A percentile compares a stretch with the other conserved stretches of the same genome.
Evolutionary conservation across 2,113 vertebrate genomes (phyloP).

Genomic region (Panthera uncia): DNA sequence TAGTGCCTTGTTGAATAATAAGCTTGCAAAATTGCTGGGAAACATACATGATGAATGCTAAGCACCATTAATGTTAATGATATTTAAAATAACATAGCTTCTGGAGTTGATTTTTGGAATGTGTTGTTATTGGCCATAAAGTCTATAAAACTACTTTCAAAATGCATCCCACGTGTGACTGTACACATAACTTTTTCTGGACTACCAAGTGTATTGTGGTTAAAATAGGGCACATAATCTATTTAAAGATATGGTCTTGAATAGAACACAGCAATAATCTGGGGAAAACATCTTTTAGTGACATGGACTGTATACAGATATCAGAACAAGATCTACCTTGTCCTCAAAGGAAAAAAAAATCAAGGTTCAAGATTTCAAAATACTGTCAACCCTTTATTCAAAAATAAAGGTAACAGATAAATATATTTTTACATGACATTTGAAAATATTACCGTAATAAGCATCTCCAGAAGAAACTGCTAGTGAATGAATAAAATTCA

Average conservation of each 20-base stretch:
- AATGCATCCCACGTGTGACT: background rate
- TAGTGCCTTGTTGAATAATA: background rate
- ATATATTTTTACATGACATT: background rate
- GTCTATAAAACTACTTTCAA: background rate
- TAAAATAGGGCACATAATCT: background rate
- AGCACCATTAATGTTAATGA: background rate
- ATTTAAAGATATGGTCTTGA: background rate
- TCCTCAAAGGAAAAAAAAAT: background rate
- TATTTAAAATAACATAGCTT: background rate
- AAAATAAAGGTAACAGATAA: background rate
- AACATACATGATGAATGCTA: background rate
- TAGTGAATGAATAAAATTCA: background rate
- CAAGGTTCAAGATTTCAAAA: background rate
- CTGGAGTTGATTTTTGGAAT: background rate
- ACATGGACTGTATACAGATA: background rate
- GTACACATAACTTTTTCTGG: background rate
- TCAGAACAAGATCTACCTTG: background rate
- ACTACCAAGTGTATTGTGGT: background rate
- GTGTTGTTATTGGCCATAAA: background rate
- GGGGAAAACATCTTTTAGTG: background rate
- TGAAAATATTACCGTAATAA: background rate
- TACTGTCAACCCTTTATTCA: background rate
- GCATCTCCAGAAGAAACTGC: background rate
- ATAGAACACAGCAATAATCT: background rate
- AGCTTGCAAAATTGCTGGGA: background rate